Base-by-base conservation (phyloP, 2,113 vertebrate genomes). In the Gallinago undulata region DNA sequence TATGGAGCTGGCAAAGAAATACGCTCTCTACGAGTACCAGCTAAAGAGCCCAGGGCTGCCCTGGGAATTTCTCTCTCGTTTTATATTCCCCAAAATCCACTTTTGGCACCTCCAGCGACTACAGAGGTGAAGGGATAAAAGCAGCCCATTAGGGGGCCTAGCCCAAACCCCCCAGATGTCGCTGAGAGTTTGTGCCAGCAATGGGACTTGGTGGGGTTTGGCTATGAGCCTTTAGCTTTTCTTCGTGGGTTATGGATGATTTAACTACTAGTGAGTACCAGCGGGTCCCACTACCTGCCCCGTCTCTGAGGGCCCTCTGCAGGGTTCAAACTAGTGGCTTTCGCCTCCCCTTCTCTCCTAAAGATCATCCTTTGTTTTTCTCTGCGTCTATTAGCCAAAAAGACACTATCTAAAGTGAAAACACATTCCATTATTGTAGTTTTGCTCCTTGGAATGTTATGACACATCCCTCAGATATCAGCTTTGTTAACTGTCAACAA, bases 351-450 rank as follows among this genome's bases (percentile, higher is more conserved):
- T 63, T 77, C 84, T 80, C 81, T 39, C 30, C 35, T 25, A 55
- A 62, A 66, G 59, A 30, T 68, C 53, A 48, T 66, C 69, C 43
- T 72, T 92, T 88, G 74, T 53, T 93, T 73, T 80, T 47, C 72
- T 85, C 69, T 76, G 55, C 56, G 22, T 87, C 62, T 64, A 12
- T 67, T 56, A 67, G 93, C 68, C 89, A 85, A 94, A 94, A 96
- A 70, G 85, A 59, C 66, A 6, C 60, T 79, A 70, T 93, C 96
- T 97, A 84, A 28, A 87, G 53, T 84, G 91, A 96, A 97, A 90
- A 89, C 83, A 81, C 59, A 74, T 90, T 92, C 89, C 45, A 10
- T 59, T 24, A 28, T 90, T 91, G 85, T 35, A 66, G 43, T 69
- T 79, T 53, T 92, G 27, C 59, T 94, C 96, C 94, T 96, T 85